Conservation (phyloP, 1,140 invertebrate genomes). For the Sweltsa coloradensis region DNA sequence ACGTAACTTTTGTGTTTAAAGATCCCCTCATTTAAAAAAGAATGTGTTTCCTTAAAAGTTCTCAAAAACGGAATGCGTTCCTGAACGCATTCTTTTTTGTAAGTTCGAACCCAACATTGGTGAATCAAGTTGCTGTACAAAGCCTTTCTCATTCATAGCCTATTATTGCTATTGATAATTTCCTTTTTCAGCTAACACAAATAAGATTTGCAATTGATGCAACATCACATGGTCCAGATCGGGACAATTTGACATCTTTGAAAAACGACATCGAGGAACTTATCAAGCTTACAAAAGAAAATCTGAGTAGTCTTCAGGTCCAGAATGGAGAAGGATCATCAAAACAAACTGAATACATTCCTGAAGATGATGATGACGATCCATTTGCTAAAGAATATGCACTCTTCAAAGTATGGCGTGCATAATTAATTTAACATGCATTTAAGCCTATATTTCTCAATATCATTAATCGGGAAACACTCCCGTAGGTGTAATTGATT, state of each 20-base stretch:
- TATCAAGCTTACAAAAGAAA: constrained; percentile 46
- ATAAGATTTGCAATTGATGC: constrained; percentile 40
- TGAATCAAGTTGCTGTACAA: not conserved
- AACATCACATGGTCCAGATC: constrained; percentile 35
- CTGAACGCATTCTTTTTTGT: no score
- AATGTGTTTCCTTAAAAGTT: no score
- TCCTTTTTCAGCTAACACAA: constrained; percentile 39
- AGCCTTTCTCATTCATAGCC: not conserved
- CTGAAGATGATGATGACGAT: constrained; percentile 22
- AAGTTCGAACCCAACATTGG: no score
- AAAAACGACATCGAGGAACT: constrained; percentile 49
- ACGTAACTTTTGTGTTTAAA: no score
- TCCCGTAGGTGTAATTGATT: no score
- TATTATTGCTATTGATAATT: not conserved
- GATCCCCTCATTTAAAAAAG: no score
- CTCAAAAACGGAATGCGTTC: no score
- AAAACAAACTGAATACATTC: constrained; percentile 11
- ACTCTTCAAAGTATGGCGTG: constrained; percentile 50
- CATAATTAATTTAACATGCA: no score
- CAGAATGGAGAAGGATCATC: constrained; percentile 11
- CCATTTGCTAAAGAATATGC: constrained; percentile 50
- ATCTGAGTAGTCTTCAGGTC: constrained; percentile 29
- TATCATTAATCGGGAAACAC: no score
- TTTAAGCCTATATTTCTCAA: no score
- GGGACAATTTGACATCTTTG: constrained; percentile 40